A percentile compares a stretch with the other conserved stretches of the same genome.
Evolutionary conservation across 2,888 invertebrate genomes (phyloP).

Genomic region (Hyalella azteca): DNA sequence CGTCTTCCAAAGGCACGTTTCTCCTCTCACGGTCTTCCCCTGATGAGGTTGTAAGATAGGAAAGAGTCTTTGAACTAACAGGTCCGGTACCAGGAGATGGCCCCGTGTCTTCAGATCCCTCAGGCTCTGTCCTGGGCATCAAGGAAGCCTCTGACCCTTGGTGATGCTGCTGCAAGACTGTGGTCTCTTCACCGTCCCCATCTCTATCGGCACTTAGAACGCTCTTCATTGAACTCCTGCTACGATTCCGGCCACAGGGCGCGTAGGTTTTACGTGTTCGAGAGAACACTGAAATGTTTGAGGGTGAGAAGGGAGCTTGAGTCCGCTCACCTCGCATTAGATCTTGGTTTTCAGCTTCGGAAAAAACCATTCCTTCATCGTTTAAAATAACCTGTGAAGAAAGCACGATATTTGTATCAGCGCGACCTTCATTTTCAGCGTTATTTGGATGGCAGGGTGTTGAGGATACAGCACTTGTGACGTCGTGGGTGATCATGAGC

Average conservation of each 20-base stretch:
- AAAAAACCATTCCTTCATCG: no score
- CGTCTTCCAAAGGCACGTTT: background rate
- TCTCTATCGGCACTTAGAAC: background rate
- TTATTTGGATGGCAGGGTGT: no score
- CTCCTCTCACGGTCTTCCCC: background rate
- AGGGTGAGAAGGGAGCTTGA: no score
- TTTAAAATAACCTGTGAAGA: no score
- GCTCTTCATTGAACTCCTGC: background rate
- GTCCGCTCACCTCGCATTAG: no score
- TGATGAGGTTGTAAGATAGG: background rate
- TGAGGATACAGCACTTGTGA: background rate
- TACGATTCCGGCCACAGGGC: background rate
- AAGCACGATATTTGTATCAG: no score
- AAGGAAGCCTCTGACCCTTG: conserved; percentile 1
- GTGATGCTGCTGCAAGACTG: no score
- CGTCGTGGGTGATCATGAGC: background rate
- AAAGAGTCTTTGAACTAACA: background rate
- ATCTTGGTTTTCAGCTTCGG: no score
- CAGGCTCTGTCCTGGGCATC: background rate
- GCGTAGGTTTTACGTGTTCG: background rate
- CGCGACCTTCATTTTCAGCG: no score
- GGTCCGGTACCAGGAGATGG: background rate
- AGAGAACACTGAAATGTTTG: no score
- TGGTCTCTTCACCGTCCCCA: background rate
- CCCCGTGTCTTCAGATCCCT: background rate